These are phyloP conservation scores for Chloroceryle aenea DNA, from an alignment of 2,113 vertebrate genomes.

Conservation along the genomic window DNA sequence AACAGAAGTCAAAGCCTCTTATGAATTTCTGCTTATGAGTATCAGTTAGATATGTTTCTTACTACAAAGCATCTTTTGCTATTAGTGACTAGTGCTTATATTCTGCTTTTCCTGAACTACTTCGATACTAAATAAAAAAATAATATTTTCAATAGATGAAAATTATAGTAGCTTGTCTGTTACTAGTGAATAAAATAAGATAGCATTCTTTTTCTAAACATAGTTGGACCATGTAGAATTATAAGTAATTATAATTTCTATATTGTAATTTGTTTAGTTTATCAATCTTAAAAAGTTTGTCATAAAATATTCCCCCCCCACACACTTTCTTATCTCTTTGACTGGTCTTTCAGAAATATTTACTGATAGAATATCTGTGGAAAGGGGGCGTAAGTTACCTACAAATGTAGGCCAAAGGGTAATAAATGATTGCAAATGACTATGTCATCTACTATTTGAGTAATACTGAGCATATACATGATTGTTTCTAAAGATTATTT, in stretches of 20 bases:
- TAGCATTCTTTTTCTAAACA: neutral
- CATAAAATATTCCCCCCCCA: neutral
- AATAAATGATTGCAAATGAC: neutral
- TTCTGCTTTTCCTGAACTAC: neutral
- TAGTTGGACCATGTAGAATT: neutral
- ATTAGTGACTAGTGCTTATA: neutral
- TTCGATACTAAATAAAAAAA: neutral
- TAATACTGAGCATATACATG: neutral
- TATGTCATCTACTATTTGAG: neutral
- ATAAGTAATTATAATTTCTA: neutral
- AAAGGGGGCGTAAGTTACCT: neutral
- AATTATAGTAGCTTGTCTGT: neutral
- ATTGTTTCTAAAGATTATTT: neutral
- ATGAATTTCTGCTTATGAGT: neutral
- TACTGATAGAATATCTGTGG: neutral
- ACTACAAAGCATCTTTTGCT: neutral
- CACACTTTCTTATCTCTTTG: neutral
- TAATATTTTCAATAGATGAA: neutral
- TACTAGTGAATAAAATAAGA: neutral
- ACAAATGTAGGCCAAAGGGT: neutral
- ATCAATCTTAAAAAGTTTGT: neutral
- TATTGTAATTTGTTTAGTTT: neutral
- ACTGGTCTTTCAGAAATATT: neutral
- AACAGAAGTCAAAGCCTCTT: neutral
- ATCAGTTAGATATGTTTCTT: neutral